phyloP scores from a whole-genome alignment of 2,797 vertebrate species.

The Poeciliopsis infans region DNA sequence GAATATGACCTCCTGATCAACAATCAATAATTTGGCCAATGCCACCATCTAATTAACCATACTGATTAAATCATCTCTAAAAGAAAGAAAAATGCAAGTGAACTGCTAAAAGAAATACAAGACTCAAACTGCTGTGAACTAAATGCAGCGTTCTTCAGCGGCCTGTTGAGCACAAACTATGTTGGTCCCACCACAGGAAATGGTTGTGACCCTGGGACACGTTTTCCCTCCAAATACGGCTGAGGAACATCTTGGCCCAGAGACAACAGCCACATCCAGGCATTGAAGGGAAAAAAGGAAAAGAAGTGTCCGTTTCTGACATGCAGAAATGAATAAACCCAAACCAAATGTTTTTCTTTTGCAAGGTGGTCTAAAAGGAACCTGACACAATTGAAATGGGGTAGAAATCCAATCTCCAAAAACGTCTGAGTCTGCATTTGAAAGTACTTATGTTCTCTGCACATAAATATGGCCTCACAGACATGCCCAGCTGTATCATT shows the following conservation, averaged over 20 bases:
- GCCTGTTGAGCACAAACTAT: slow-evolving; percentile 48
- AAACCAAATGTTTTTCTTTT: slow-evolving; percentile 52
- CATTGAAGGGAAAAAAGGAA: slow-evolving; percentile 39
- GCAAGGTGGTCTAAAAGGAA: slow-evolving; percentile 33
- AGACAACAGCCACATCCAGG: slow-evolving; percentile 69
- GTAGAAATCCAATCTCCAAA: slow-evolving; percentile 12
- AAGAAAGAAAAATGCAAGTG: slow-evolving; percentile 22
- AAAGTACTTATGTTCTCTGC: slow-evolving; percentile 32
- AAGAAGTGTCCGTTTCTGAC: slow-evolving; percentile 57
- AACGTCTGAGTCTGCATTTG: slow-evolving; percentile 28
- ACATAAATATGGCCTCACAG: slow-evolving; percentile 31
- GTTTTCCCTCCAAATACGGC: slow-evolving; percentile 71
- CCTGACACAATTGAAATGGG: slow-evolving; percentile 26
- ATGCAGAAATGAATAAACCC: slow-evolving; percentile 37
- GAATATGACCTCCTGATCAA: neutral
- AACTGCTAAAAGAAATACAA: slow-evolving; percentile 14
- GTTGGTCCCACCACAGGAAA: slow-evolving; percentile 72
- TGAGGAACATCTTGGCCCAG: slow-evolving; percentile 61
- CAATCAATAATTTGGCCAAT: neutral
- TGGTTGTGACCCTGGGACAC: slow-evolving; percentile 73
- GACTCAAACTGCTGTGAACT: slow-evolving; percentile 12
- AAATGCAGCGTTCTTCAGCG: slow-evolving; percentile 54
- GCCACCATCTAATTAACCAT: neutral
- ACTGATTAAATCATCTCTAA: too few species aligned
- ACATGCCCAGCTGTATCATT: neutral